Evolutionary conservation across 2,797 vertebrate species (phyloP).

Genomic region (Craterocephalus amniculus): DNA sequence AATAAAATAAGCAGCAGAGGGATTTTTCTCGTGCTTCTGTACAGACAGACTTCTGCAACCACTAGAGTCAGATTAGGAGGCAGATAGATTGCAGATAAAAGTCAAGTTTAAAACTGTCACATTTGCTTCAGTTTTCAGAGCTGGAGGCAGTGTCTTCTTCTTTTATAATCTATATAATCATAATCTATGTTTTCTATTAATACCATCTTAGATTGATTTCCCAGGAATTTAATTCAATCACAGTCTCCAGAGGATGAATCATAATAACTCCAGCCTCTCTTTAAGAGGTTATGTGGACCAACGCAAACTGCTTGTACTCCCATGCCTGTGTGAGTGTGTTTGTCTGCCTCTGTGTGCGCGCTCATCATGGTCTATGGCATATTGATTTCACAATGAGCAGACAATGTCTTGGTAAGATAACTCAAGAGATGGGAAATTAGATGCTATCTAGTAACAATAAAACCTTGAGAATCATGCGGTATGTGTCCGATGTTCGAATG

Average conservation of each 20-base stretch:
- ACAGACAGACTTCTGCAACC: background rate
- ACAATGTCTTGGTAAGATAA: conserved; percentile 68
- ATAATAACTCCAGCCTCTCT: background rate
- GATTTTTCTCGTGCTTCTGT: background rate
- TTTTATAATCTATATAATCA: too few relatives aligned
- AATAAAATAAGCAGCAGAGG: background rate
- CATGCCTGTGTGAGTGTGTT: background rate
- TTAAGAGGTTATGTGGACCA: background rate
- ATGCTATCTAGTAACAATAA: conserved; percentile 68
- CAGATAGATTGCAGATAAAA: background rate
- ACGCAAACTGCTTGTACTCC: conserved; percentile 8
- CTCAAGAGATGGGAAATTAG: conserved; percentile 71
- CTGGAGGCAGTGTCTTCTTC: background rate
- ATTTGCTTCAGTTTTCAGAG: background rate
- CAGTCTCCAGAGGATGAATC: background rate
- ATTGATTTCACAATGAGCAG: conserved; percentile 73
- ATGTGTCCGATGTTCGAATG: conserved; percentile 66
- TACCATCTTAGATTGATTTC: background rate
- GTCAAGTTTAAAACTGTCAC: background rate
- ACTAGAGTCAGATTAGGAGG: background rate
- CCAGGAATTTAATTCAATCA: background rate
- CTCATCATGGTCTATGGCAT: conserved; percentile 56
- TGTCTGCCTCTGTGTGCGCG: conserved; percentile 11
- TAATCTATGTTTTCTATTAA: background rate
- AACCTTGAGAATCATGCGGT: conserved; percentile 42